phyloP scores from a whole-genome alignment of 1,140 invertebrate species.

The Asobara japonica region DNA sequence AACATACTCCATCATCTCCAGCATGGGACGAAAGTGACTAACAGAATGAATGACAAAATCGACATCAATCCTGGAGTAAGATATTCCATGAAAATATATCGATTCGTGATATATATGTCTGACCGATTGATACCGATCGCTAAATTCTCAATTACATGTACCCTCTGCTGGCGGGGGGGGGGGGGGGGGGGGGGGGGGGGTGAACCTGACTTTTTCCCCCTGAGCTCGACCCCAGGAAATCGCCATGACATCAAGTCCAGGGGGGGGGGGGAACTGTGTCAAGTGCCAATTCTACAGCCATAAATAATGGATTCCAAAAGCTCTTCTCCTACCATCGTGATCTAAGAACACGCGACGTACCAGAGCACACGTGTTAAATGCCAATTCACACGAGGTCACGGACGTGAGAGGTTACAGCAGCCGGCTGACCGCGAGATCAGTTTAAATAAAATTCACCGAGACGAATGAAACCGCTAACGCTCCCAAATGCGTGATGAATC shows the following conservation, averaged over 20 bases:
- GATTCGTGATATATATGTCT: neutral
- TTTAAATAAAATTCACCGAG: neutral
- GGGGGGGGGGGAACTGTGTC: neutral
- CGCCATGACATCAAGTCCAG: neutral
- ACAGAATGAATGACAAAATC: too few relatives aligned
- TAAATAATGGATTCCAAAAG: neutral
- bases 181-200: too few relatives aligned
- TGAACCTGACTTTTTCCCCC: too few relatives aligned
- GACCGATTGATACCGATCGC: too few relatives aligned
- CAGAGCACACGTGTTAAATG: neutral
- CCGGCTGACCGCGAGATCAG: neutral
- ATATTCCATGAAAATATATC: neutral
- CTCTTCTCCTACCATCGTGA: neutral
- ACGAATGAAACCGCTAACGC: slow-evolving; percentile 5
- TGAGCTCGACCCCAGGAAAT: neutral
- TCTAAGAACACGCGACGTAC: neutral
- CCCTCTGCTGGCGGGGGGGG: too few relatives aligned
- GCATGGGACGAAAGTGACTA: too few relatives aligned
- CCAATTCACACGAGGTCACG: slow-evolving; percentile 1
- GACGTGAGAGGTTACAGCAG: slow-evolving; percentile 1
- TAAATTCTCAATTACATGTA: too few relatives aligned
- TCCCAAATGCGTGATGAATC: slow-evolving; percentile 6
- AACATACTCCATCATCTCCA: neutral
- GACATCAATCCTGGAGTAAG: too few relatives aligned
- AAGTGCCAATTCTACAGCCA: neutral